These are phyloP conservation scores for Cottus gobio DNA, from an alignment of 2,113 vertebrate species.

Conservation along the genomic window DNA sequence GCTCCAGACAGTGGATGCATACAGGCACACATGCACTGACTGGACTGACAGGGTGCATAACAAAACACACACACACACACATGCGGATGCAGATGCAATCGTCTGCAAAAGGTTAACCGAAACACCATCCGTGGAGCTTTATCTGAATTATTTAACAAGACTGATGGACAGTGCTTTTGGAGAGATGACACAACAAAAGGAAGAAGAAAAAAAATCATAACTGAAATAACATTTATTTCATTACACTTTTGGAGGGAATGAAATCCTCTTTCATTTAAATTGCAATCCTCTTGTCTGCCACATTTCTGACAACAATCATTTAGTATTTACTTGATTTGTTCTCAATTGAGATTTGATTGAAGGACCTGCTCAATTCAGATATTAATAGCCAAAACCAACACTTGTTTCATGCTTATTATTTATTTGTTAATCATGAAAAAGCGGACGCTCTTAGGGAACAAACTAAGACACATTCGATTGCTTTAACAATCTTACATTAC, in stretches of 20 bases:
- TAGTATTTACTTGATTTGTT: background rate
- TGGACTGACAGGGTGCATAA: background rate
- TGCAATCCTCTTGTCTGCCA: background rate
- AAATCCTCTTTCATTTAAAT: slow-evolving; percentile 5
- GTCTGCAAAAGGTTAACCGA: background rate
- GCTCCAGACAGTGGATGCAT: background rate
- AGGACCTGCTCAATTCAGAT: background rate
- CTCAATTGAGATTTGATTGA: background rate
- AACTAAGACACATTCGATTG: slow-evolving; percentile 43
- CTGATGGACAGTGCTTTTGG: background rate
- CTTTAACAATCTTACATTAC: slow-evolving; percentile 46
- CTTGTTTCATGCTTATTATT: slow-evolving; percentile 64
- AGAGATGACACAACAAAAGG: background rate
- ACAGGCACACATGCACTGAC: background rate
- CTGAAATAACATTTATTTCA: background rate
- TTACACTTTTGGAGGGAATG: background rate
- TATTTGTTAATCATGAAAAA: slow-evolving; percentile 68
- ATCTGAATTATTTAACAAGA: slow-evolving; percentile 5
- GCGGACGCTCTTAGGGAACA: slow-evolving; percentile 37
- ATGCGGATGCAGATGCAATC: background rate
- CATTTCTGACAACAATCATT: background rate
- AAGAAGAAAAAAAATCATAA: background rate
- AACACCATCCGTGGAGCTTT: background rate
- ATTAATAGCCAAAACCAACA: slow-evolving; percentile 7
- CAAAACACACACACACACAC: background rate